Base-by-base conservation (phyloP, 2,888 invertebrate genomes). In the Drosophila pseudotakahashii region DNA sequence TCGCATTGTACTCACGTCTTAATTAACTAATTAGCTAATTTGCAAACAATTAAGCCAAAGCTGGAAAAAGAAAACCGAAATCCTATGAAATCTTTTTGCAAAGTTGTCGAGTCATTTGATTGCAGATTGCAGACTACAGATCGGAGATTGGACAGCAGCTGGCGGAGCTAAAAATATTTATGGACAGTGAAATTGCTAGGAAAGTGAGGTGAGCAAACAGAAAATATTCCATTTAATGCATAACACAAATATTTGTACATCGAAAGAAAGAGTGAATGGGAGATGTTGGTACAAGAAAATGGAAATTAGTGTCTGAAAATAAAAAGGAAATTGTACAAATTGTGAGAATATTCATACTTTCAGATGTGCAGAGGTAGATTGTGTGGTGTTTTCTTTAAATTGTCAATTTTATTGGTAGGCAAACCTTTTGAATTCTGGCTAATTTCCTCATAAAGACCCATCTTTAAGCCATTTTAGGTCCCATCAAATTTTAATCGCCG, bases 21-120 rank as follows among this genome's bases (percentile, higher is more conserved):
- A 86, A 86, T 88, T 80, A 80, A 77, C 89, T 84, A 88, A 84
- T 88, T 86, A 80, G 76, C 83, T 84, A 83, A 84, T 88, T 84
- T 84, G 84, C 89, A 84, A 88, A 86, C 89, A 84, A 84, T 84
- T 78, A 78, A 83, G 51, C 54, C 19, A 76, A 59, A 50, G 62
- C 47, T 30, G 23, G 41, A 70, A 70, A 67, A 64, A 55, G 52
- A 52, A 67, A 59, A 73, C 52, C n/a, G 23, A 59, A 64, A 44
- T 73, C 66, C 39, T 39, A 52, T 48, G 55, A 63, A 36, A 62
- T 61, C 26, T 73, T 16, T 62, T 41, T 23, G 34, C 42, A 73
- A 78, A 81, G 55, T 78, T 57, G 88, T 64, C 72, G 58, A 81
- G 59, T 81, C 81, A 81, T 73, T 78, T 81, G 79, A 87, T 87